Percentiles rank a stretch among this genome's conserved stretches.
Evolutionary conservation across 2,797 vertebrate genomes (phyloP).

Genomic region (Acrocephalus scirpaceus): DNA sequence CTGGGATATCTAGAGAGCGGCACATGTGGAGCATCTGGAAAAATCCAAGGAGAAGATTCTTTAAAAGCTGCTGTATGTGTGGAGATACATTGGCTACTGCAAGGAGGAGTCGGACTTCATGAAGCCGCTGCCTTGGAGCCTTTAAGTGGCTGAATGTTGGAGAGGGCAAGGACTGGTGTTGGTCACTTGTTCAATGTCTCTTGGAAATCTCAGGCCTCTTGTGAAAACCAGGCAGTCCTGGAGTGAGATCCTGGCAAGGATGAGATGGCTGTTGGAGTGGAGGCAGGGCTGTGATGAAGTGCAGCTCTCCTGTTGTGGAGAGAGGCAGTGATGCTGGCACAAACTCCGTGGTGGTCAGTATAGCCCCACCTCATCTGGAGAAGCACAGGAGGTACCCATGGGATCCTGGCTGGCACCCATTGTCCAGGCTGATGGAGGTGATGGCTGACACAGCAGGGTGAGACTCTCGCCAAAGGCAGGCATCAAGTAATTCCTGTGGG

Average conservation of each 20-base stretch:
- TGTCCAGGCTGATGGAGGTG: neutral
- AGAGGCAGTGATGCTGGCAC: neutral
- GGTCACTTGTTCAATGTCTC: neutral
- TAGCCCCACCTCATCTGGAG: neutral
- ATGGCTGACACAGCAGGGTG: neutral
- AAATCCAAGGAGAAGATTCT: neutral
- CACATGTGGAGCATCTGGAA: neutral
- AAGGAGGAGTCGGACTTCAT: neutral
- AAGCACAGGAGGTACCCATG: neutral
- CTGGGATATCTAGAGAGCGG: neutral
- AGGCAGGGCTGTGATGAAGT: neutral
- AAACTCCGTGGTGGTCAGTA: fast-evolving
- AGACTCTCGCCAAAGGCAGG: fast-evolving
- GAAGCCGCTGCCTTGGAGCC: neutral
- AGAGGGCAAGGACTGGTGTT: neutral
- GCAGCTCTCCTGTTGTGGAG: neutral
- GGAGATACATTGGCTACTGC: neutral
- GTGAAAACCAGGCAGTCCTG: neutral
- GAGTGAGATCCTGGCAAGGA: neutral
- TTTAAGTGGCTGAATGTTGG: neutral
- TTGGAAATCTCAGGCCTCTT: neutral
- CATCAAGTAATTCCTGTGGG: neutral
- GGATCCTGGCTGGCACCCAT: neutral
- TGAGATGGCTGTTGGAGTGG: neutral
- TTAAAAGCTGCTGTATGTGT: neutral